Base-by-base conservation (phyloP, 2,888 invertebrate genomes). In the Calliphora vomitoria region DNA sequence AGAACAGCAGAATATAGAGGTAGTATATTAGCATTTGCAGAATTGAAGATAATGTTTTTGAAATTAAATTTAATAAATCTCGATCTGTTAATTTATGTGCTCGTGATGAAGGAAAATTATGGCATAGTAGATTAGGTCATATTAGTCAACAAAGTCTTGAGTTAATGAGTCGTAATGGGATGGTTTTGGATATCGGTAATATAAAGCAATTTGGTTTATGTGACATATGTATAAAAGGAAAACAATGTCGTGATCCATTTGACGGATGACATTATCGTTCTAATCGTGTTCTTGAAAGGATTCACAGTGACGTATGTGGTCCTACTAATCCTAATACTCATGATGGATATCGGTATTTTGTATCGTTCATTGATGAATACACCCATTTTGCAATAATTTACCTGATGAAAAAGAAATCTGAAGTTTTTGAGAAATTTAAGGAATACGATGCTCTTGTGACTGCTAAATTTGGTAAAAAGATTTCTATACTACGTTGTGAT, bases 261-360 rank as follows among this genome's bases (percentile, higher is more conserved):
- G 62, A 53, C 55, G 55, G 74, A 44, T 18, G 18, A 31, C 64
- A 58, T 41, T 20, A 44, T 25, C 50, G 66, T 8, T 44, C 66
- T 58, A 25, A 4, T n/a, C 68, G 68, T 53, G 41, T 20, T 41
- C 41, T 78, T 18, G 50, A 88, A 50, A 75, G 82, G 64, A 82
- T 88, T 25, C 80, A 80, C 69, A 75, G 71, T n/a, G 85, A 85
- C 68, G 79, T 86, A 11, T 87, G 84, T 53, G 72, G 81, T 35
- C 78, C 81, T 1, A 58, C 84, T n/a, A 31, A 47, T 38, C 62
- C 72, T 25, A 53, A 66, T 18, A 69, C 74, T n/a, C 60, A 31
- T 11, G 69, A 87, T 66, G 80, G 74, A 13, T 79, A 55, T 13
- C 35, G 38, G 2, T 72, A 58, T 58, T 72, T 72, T 41, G 72